A percentile compares a stretch with the other conserved stretches of the same genome.
Evolutionary conservation across 2,797 vertebrate genomes (phyloP).

Genomic region (Fistularia tabacaria): DNA sequence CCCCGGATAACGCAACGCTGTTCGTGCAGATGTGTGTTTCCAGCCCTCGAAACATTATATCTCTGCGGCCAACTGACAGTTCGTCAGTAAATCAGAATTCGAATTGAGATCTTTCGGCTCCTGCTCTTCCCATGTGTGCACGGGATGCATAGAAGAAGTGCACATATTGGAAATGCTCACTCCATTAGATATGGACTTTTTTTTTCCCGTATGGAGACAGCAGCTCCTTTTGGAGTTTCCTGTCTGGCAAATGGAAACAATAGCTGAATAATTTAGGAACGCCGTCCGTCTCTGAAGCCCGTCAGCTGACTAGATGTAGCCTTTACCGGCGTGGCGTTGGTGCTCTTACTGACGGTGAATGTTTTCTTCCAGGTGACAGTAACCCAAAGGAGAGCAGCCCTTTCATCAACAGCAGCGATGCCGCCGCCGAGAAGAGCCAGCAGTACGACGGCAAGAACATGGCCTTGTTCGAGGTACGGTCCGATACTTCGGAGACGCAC

Average conservation of each 20-base stretch:
- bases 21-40: conserved; percentile 8
- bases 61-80: conserved; percentile 1
- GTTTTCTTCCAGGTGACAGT: conserved; percentile 83
- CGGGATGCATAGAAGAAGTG: conserved; percentile 39
- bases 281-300: background rate
- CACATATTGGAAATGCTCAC: conserved; percentile 47
- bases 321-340: too few species aligned
- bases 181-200: conserved; percentile 35
- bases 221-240: background rate
- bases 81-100: conserved; percentile 21
- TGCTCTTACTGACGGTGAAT: background rate
- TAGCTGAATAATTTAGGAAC: conserved; percentile 2
- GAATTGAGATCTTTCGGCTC: conserved; percentile 37
- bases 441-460: conserved; percentile 96
- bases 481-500: background rate
- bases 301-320: background rate
- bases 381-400: conserved; percentile 98
- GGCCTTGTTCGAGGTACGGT: conserved; percentile 94
- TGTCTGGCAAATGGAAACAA: background rate
- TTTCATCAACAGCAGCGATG: conserved; percentile 97
- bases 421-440: conserved; percentile 88
- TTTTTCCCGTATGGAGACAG: conserved; percentile 21
- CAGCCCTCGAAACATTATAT: conserved; percentile 8
- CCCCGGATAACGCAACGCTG: conserved; percentile 32
- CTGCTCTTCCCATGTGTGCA: conserved; percentile 22